Evolutionary conservation across 2,113 vertebrate genomes (phyloP).

Genomic region (Gulo gulo): DNA sequence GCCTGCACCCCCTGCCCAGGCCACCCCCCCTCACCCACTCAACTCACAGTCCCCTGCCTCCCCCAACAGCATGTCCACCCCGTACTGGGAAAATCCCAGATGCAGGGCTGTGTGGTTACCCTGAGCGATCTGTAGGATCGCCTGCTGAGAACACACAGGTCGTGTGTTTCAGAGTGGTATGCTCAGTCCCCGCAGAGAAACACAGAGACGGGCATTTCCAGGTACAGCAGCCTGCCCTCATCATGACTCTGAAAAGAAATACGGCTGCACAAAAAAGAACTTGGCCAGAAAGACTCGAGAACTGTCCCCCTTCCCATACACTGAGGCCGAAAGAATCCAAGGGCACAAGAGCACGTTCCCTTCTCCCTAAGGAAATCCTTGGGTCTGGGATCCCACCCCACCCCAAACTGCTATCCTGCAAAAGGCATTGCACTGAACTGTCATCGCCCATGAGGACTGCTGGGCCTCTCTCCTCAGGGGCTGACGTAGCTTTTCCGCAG

Average conservation of each 20-base stretch:
- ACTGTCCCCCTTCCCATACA: neutral
- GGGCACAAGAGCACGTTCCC: rapidly evolving
- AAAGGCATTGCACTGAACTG: neutral
- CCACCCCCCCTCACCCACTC: rapidly evolving
- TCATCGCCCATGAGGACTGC: neutral
- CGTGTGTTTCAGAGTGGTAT: neutral
- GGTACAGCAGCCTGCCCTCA: neutral
- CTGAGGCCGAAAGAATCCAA: neutral
- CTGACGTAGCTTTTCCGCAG: rapidly evolving
- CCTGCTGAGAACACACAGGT: neutral
- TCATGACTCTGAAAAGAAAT: neutral
- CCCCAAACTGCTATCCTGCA: neutral
- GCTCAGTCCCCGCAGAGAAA: neutral
- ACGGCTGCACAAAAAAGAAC: neutral
- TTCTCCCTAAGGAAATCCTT: neutral
- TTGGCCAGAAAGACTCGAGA: neutral
- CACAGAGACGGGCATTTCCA: neutral
- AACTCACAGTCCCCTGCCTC: neutral
- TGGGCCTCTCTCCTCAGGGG: neutral
- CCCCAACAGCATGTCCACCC: neutral
- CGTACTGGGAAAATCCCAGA: neutral
- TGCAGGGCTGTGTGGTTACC: rapidly evolving
- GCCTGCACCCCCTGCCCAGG: rapidly evolving
- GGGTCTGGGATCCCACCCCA: neutral
- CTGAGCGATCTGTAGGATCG: neutral